Evolutionary conservation across 2,113 vertebrate species (phyloP).

Genomic region (Myanophis thanlyinensis): DNA sequence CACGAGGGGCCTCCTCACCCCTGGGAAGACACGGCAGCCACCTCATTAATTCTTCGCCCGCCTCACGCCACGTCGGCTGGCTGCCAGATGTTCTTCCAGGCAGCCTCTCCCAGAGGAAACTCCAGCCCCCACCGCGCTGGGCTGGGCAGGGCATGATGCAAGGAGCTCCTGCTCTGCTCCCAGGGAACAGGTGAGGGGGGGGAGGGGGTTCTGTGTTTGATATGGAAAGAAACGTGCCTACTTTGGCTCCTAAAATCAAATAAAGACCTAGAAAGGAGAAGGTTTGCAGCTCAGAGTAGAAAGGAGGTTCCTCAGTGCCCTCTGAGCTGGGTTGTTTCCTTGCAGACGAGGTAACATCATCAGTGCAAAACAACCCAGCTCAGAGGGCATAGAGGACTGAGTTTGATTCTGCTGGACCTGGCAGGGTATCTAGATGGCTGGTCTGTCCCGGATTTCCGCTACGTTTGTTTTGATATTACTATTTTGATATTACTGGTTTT

Average conservation of each 20-base stretch:
- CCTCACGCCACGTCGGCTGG: neutral
- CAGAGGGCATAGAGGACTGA: too few relatives aligned
- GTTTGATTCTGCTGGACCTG: neutral
- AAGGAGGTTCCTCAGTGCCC: too few relatives aligned
- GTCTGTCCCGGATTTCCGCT: neutral
- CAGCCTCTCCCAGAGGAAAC: neutral
- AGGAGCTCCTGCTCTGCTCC: neutral
- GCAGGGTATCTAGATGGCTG: neutral
- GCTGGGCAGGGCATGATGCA: neutral
- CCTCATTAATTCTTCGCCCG: neutral
- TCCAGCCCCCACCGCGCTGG: neutral
- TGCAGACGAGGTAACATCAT: too few relatives aligned
- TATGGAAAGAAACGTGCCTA: fast-evolving
- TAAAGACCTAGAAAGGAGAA: too few relatives aligned
- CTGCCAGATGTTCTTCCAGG: neutral
- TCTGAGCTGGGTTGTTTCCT: too few relatives aligned
- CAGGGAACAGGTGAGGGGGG: too few relatives aligned
- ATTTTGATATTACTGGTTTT: neutral
- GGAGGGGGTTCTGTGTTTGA: too few relatives aligned
- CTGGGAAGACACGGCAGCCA: neutral
- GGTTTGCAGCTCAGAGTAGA: too few relatives aligned
- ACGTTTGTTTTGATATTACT: neutral
- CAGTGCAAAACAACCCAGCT: too few relatives aligned
- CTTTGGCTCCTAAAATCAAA: too few relatives aligned
- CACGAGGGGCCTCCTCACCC: neutral